Conservation (phyloP, 2,888 invertebrate genomes). For the Alloplasta piceator region DNA sequence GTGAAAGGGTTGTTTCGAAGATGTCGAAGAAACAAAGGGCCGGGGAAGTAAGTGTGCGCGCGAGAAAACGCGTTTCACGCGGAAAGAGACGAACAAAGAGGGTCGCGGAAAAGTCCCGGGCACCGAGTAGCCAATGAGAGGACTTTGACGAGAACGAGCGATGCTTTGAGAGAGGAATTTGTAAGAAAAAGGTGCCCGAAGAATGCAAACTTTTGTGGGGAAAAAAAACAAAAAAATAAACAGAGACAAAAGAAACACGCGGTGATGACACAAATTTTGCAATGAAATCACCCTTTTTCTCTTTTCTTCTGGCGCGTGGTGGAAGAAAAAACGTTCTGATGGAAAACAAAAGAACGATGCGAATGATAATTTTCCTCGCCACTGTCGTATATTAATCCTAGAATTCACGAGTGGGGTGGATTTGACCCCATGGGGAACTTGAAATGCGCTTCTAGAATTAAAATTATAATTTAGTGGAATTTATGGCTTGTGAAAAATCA, state of each 20-base stretch:
- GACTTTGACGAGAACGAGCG: constrained; percentile 48
- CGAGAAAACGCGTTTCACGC: not conserved
- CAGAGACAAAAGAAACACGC: constrained; percentile 2
- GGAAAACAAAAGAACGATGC: too few relatives aligned
- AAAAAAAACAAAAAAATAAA: not conserved
- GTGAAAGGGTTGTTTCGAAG: constrained; percentile 52
- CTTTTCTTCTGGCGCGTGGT: too few relatives aligned
- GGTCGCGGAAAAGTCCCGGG: constrained; percentile 1
- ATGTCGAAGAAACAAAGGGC: constrained; percentile 51
- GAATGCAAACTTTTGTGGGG: constrained; percentile 2
- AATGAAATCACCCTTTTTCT: too few relatives aligned
- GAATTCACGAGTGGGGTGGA: too few relatives aligned
- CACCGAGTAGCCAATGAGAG: constrained; percentile 33
- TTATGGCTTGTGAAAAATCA: too few relatives aligned
- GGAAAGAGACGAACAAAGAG: constrained; percentile 8
- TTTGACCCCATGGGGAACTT: too few relatives aligned
- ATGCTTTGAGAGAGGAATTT: constrained; percentile 33
- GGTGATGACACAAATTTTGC: too few relatives aligned
- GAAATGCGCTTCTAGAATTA: too few relatives aligned
- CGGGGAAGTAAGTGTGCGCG: not conserved
- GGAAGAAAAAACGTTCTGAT: not conserved
- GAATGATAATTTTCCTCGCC: too few relatives aligned
- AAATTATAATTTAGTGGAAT: too few relatives aligned
- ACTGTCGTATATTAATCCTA: too few relatives aligned
- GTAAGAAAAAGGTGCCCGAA: constrained; percentile 11